Conservation (phyloP, 1,140 invertebrate genomes). For the Bombus pyrosoma region DNA sequence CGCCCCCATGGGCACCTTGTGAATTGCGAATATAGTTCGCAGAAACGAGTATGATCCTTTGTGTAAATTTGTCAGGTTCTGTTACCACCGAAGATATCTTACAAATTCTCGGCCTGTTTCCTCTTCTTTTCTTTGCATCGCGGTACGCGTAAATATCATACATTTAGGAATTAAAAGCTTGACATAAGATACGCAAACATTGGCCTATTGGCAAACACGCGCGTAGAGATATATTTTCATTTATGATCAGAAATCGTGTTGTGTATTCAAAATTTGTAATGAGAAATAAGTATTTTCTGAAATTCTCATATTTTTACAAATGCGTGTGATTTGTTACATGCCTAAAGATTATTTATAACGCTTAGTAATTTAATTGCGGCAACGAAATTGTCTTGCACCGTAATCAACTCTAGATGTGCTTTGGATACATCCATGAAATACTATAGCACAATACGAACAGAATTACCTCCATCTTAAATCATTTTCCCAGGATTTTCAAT, state of each 20-base stretch:
- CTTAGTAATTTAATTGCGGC: background rate
- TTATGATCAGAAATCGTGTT: background rate
- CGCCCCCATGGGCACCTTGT: background rate
- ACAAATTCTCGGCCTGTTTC: background rate
- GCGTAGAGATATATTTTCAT: background rate
- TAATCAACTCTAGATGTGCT: background rate
- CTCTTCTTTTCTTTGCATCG: background rate
- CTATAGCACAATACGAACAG: background rate
- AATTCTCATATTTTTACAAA: background rate
- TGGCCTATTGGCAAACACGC: background rate
- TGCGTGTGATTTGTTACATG: background rate
- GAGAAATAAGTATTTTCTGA: background rate
- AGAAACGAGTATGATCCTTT: background rate
- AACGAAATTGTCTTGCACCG: background rate
- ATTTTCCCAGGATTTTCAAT: background rate
- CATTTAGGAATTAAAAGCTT: background rate
- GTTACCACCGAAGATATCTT: no score
- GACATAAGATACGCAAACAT: background rate
- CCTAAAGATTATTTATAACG: background rate
- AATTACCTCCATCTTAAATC: background rate
- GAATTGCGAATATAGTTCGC: background rate
- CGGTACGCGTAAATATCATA: background rate
- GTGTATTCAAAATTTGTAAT: background rate
- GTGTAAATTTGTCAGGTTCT: no score
- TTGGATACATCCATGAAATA: no score